Evolutionary conservation across 2,888 invertebrate species (phyloP), one percentile per base, ranked within the genome.

Genomic region (Azorinus chamasolen): DNA sequence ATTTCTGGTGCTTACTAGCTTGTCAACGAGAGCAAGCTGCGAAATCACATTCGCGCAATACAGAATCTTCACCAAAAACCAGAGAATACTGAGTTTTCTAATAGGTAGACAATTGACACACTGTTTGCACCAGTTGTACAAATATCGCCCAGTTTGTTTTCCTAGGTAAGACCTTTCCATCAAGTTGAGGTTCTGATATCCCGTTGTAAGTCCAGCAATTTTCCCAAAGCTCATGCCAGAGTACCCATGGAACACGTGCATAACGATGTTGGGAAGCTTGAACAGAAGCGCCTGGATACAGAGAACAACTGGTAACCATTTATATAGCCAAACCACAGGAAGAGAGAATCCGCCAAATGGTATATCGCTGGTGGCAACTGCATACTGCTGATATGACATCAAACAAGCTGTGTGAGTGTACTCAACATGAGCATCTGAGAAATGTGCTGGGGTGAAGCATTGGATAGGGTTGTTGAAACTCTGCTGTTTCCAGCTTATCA

Each of bases 201-300:
- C 82, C 14, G 22, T n/a, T 1, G 78, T 76, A 14, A 82, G 57
- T 32, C 75, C 63, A 10, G 57, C 14, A 3, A 82, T 53, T 48
- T 76, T 78, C 5, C 75, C 64, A 48, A 76, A 82, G 18, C 63
- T 73, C 8, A 82, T 20, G 5, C 82, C 82, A 2, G 70, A 70
- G 16, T 50, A 63, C 10, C 66, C 55, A 14, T 82, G 82, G 18
- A 64, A 57, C 24, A 72, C 51, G 51, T 78, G 76, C 54, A 82
- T 37, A 18, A 82, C 16, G 16, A 75, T 50, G 20, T 73, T 62
- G 0, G 82, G 82, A 12, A 82, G 25, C 27, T 82, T 82, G 55
- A 78, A 82, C 45, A 82, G 25, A 1, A 82, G 63, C 14, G 82
- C 78, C 48, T 78, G 82, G 22, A 79, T 55, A 27, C 66, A 65